Evolutionary conservation across 2,797 vertebrate genomes (phyloP), one percentile per base, ranked within the genome.

Genomic region (Selene dorsalis): DNA sequence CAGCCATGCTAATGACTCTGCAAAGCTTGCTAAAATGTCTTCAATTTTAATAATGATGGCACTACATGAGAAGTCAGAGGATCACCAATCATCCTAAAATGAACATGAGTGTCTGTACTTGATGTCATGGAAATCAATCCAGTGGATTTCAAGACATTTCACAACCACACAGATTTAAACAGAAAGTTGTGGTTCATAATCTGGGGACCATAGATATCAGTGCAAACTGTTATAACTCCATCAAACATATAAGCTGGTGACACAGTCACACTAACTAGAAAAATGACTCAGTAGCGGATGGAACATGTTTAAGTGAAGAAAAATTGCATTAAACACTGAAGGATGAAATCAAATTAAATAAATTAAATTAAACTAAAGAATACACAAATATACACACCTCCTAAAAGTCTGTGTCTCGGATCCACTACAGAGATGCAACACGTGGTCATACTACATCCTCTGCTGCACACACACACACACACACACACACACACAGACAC

Each of bases 401-500:
- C 32, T 35, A 1, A 35, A 35, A 35, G 7, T 8, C 32, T 35
- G 6, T 35, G 32, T 35, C 63, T 53, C 20, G 28, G 60, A 62
- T 28, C 39, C 22, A 45, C 39, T 24, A 55, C 55, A 48, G 60
- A 64, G 22, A 52, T 67, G 45, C 20, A 48, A 59, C 13, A 38
- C 24, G 6, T 50, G 3, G 53, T 68, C 41, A 38, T 30, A 61
- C 48, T 41, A 7, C 11, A 60, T 62, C 35, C 56, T 47, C 39
- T 65, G 39, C 14, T 43, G 41, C 41, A 16, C 41, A 16, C 39
- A 41, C 13, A 41, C 39, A 41, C 30, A 50, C 45, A 59, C 66
- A 75, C 59, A 69, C 24, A 45, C 39, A 43, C 32, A 65, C 6
- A 66, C 53, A 69, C 20, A 81, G 43, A 67, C 17, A 69, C 32